phyloP scores from a whole-genome alignment of 2,888 invertebrate genomes.

The Marronus borbonicus region DNA sequence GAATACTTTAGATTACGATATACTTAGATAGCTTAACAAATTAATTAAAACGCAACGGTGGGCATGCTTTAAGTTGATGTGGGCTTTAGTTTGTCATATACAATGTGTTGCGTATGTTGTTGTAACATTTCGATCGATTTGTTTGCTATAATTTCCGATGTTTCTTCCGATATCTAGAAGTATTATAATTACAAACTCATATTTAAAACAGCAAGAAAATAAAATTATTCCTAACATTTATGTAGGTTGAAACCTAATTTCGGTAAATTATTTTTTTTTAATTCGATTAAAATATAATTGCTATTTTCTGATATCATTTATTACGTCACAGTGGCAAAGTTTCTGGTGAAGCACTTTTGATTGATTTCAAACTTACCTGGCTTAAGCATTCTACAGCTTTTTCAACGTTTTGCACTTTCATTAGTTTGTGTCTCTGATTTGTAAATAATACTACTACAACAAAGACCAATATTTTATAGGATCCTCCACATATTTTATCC shows the following conservation, averaged over 20 bases:
- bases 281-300: neutral
- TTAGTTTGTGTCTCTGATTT: slow-evolving; percentile 78
- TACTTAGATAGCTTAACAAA: neutral
- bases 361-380: slow-evolving; percentile 72
- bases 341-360: no score
- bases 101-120: slow-evolving; percentile 75
- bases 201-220: slow-evolving; percentile 10
- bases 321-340: no score
- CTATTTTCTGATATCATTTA: no score
- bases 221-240: slow-evolving; percentile 7
- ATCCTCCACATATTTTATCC: slow-evolving; percentile 91
- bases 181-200: no score
- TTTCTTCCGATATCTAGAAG: slow-evolving; percentile 83
- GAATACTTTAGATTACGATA: slow-evolving; percentile 23
- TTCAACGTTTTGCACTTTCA: slow-evolving; percentile 76
- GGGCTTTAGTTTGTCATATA: slow-evolving; percentile 67
- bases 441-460: slow-evolving; percentile 83
- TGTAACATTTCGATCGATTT: slow-evolving; percentile 92
- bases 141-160: slow-evolving; percentile 86
- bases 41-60: neutral
- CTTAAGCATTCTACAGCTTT: slow-evolving; percentile 79
- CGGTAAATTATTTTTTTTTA: neutral
- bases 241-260: slow-evolving; percentile 28
- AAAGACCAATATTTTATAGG: slow-evolving; percentile 85
- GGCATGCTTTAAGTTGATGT: slow-evolving; percentile 20